A percentile compares a stretch with the other conserved stretches of the same genome.
These are phyloP conservation scores for Leptinotarsa peninsularis DNA, from an alignment of 2,888 invertebrate genomes.

Conservation along the genomic window DNA sequence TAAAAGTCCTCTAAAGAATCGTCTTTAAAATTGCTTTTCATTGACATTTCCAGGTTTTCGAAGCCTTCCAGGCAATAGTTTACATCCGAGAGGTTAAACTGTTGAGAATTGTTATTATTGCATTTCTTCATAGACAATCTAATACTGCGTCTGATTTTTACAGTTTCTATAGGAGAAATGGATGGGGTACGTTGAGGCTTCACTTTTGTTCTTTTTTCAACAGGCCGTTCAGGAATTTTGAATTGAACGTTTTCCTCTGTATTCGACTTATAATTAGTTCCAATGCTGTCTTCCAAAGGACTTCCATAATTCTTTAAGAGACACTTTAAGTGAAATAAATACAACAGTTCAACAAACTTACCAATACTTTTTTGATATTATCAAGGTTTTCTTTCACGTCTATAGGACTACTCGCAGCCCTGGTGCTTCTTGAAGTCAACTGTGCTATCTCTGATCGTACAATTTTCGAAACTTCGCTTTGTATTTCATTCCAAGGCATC, in stretches of 20 bases:
- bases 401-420: constrained; percentile 55
- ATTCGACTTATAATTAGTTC: constrained; percentile 21
- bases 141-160: constrained; percentile 41
- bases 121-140: constrained; percentile 44
- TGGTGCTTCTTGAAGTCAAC: constrained; percentile 43
- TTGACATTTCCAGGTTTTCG: neutral
- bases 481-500: constrained; percentile 51
- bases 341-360: constrained; percentile 30
- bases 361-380: constrained; percentile 44
- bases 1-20: constrained; percentile 27
- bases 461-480: constrained; percentile 52
- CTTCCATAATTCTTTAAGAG: constrained; percentile 41
- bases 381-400: constrained; percentile 27
- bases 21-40: neutral
- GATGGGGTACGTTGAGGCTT: constrained; percentile 29
- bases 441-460: constrained; percentile 52
- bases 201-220: constrained; percentile 25
- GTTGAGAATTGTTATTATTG: constrained; percentile 20
- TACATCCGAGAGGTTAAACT: neutral
- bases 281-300: constrained; percentile 6
- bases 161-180: constrained; percentile 44
- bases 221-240: constrained; percentile 48
- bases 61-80: constrained; percentile 4
- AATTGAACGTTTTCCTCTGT: constrained; percentile 36
- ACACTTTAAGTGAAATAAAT: neutral